Conservation (phyloP, 2,113 vertebrate species). For the Scatophagus argus region DNA sequence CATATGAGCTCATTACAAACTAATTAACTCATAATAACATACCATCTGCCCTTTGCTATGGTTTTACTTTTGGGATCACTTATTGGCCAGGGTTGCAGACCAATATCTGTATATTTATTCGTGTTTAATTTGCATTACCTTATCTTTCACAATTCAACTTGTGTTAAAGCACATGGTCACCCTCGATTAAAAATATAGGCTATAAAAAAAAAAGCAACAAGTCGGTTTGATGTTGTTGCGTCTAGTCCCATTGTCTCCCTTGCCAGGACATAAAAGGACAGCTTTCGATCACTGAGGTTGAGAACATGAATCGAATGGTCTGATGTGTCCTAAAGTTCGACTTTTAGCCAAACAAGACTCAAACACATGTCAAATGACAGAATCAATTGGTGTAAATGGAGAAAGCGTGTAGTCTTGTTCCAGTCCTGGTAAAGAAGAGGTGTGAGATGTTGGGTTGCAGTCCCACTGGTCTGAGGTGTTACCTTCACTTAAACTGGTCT, state of each 20-base stretch:
- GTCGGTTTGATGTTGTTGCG: background rate
- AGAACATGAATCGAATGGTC: conserved; percentile 70
- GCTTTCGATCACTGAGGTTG: conserved; percentile 55
- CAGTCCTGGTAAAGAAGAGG: conserved; percentile 64
- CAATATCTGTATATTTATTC: background rate
- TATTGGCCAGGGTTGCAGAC: too few species aligned
- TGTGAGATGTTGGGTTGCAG: conserved; percentile 73
- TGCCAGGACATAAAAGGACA: conserved; percentile 33
- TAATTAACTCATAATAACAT: too few species aligned
- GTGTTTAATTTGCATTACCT: background rate
- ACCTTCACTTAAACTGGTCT: conserved; percentile 74
- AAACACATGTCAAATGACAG: conserved; percentile 79
- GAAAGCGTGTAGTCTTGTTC: conserved; percentile 81
- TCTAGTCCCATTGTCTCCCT: conserved; percentile 26
- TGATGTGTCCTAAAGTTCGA: conserved; percentile 72
- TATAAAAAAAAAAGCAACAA: background rate
- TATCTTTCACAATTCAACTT: background rate
- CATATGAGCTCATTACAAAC: too few species aligned
- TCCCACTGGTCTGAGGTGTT: conserved; percentile 80
- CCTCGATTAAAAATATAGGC: background rate
- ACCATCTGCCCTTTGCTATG: background rate
- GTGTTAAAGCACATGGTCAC: background rate
- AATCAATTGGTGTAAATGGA: conserved; percentile 86
- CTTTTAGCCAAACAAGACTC: conserved; percentile 81
- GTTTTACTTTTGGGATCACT: background rate